Percentiles rank a stretch among this genome's conserved stretches.
Evolutionary conservation across 2,888 invertebrate species (phyloP).

Genomic region (Resseliella maxima): DNA sequence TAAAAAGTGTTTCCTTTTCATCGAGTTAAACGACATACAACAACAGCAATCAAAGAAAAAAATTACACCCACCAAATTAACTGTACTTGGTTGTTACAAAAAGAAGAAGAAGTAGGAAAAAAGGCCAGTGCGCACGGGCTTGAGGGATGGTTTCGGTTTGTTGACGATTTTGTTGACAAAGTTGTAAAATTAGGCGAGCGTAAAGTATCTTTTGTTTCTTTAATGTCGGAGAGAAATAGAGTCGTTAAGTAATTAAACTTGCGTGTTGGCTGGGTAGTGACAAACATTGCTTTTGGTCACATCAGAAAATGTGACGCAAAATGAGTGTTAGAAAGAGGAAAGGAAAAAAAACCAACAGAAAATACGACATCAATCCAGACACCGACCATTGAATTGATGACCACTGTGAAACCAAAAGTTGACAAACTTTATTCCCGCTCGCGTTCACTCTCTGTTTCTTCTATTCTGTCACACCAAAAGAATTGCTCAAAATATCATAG

Average conservation of each 20-base stretch:
- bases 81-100: neutral
- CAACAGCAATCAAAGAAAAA: too few relatives aligned
- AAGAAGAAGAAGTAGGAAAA: neutral
- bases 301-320: too few relatives aligned
- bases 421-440: neutral
- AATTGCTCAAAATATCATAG: slow-evolving; percentile 10
- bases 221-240: neutral
- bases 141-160: neutral
- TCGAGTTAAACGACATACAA: neutral
- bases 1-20: slow-evolving; percentile 15
- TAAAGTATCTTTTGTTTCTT: slow-evolving; percentile 11
- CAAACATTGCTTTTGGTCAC: neutral
- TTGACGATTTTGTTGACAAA: neutral
- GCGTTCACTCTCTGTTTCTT: neutral
- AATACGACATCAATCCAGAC: slow-evolving; percentile 8
- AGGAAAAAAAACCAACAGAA: neutral
- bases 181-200: slow-evolving; percentile 38
- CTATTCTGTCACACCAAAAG: neutral
- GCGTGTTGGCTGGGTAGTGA: neutral
- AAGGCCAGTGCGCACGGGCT: neutral
- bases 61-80: neutral
- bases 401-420: slow-evolving; percentile 19
- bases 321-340: too few relatives aligned
- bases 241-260: slow-evolving; percentile 36
- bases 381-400: neutral